phyloP scores from a whole-genome alignment of 2,888 invertebrate genomes.

The Amiota minor region DNA sequence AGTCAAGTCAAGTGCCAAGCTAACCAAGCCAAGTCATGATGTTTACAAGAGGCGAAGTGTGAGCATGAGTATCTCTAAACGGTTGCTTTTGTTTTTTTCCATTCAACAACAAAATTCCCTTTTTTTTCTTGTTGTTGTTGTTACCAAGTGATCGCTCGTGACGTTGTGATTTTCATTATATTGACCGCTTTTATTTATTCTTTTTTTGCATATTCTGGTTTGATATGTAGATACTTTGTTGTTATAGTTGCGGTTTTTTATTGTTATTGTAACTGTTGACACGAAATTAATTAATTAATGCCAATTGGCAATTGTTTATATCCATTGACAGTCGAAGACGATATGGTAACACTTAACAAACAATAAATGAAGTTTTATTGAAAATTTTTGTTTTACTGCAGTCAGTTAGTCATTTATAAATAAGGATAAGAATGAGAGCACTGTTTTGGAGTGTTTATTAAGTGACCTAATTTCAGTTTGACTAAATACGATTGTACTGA shows the following conservation, averaged over 20 bases:
- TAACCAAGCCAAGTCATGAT: too few relatives aligned
- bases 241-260: constrained; percentile 5
- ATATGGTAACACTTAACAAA: constrained; percentile 12
- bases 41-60: neutral
- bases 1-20: too few relatives aligned
- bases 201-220: constrained; percentile 9
- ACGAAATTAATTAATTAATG: constrained; percentile 55
- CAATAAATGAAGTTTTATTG: too few relatives aligned
- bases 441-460: too few relatives aligned
- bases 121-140: too few relatives aligned
- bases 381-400: too few relatives aligned
- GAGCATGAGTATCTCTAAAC: neutral
- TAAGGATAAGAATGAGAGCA: too few relatives aligned
- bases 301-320: constrained; percentile 46
- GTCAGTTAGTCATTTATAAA: too few relatives aligned
- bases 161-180: constrained; percentile 26
- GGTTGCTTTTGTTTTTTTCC: constrained; percentile 6
- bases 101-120: neutral
- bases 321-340: constrained; percentile 29
- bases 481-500: too few relatives aligned
- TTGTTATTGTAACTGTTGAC: constrained; percentile 34
- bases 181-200: constrained; percentile 15
- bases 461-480: too few relatives aligned
- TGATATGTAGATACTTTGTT: neutral
- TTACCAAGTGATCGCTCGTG: constrained; percentile 12